A percentile compares a stretch with the other conserved stretches of the same genome.
phyloP scores from a whole-genome alignment of 2,888 invertebrate species.

The Sicus ferrugineus region DNA sequence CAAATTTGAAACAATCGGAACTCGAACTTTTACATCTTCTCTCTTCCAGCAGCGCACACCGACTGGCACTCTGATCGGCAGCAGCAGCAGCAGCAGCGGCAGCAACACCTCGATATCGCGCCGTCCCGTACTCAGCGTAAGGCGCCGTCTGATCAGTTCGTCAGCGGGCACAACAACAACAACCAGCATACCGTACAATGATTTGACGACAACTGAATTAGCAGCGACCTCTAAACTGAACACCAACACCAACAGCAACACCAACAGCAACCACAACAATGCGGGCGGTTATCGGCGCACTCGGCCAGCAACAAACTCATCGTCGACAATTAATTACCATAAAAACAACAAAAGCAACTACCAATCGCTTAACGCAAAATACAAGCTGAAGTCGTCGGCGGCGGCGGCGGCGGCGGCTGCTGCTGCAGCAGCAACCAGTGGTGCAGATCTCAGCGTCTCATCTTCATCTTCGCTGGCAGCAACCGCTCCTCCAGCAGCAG shows the following conservation, averaged over 20 bases:
- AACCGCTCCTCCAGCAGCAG: conserved; percentile 37
- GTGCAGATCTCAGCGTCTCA: conserved; percentile 29
- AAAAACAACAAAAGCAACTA: conserved; percentile 18
- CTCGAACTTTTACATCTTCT: conserved; percentile 34
- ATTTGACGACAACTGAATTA: conserved; percentile 31
- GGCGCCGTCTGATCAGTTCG: conserved; percentile 56
- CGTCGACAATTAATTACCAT: conserved; percentile 33
- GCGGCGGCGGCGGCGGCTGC: no score
- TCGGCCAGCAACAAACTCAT: conserved; percentile 41
- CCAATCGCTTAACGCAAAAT: conserved; percentile 12
- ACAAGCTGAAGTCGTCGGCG: conserved; percentile 34
- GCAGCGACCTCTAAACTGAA: conserved; percentile 55
- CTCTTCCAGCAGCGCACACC: conserved; percentile 46
- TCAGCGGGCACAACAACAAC: conserved; percentile 41
- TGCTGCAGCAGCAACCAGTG: no score
- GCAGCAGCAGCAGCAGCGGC: conserved; percentile 38
- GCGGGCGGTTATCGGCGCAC: conserved; percentile 50
- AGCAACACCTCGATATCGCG: conserved; percentile 48
- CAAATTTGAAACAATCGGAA: not conserved
- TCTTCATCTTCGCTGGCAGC: conserved; percentile 35
- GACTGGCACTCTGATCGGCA: conserved; percentile 7
- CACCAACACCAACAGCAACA: conserved; percentile 48
- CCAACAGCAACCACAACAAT: conserved; percentile 48
- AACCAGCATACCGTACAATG: conserved; percentile 24
- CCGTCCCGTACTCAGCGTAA: conserved; percentile 60